Evolutionary conservation across 2,113 vertebrate genomes (phyloP).

Genomic region (Nicator chloris): DNA sequence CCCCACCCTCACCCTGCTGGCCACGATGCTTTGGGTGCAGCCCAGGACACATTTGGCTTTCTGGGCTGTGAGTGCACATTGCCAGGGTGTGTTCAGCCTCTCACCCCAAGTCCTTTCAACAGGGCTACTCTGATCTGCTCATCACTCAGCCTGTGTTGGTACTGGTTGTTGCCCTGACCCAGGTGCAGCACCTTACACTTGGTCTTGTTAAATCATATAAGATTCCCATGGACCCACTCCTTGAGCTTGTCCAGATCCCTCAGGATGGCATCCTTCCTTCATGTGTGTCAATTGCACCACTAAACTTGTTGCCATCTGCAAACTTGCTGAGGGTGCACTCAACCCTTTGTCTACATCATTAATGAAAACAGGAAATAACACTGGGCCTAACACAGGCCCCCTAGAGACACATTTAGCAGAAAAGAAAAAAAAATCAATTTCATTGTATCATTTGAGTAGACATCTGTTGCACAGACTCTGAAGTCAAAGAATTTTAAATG

Average conservation of each 20-base stretch:
- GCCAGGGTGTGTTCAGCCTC: neutral
- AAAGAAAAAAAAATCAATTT: neutral
- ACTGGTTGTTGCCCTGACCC: rapidly evolving
- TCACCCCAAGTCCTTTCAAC: neutral
- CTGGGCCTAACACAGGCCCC: neutral
- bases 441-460: neutral
- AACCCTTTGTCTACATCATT: rapidly evolving
- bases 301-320: neutral
- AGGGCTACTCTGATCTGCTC: neutral
- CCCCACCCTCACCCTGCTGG: neutral
- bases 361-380: neutral
- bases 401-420: neutral
- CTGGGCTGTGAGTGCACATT: rapidly evolving
- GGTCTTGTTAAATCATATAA: neutral
- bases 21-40: rapidly evolving
- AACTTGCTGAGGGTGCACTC: neutral
- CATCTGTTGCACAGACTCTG: neutral
- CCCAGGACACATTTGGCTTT: rapidly evolving
- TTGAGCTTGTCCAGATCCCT: neutral
- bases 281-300: neutral
- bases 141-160: neutral
- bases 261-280: no score
- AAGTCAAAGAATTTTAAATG: neutral
- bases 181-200: neutral
- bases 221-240: no score